phyloP scores from a whole-genome alignment of 2,113 vertebrate genomes.

The Pimephales promelas region DNA sequence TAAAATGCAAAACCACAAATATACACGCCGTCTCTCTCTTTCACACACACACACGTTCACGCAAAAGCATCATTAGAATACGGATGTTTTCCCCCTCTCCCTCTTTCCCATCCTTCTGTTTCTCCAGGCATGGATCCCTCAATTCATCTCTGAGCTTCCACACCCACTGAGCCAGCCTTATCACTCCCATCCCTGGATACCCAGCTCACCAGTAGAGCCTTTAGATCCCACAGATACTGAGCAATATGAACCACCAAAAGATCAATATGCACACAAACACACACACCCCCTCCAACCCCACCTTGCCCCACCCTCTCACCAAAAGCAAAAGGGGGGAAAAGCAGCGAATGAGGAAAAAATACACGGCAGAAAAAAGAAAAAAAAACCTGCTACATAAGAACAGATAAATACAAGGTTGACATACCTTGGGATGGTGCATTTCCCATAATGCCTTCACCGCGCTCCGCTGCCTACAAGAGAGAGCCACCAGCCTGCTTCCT shows the following conservation, averaged over 20 bases:
- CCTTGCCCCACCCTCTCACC: slow-evolving; percentile 55
- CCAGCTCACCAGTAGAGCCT: slow-evolving; percentile 46
- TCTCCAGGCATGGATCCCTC: slow-evolving; percentile 14
- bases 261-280: neutral
- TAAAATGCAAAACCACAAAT: neutral
- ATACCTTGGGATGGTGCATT: slow-evolving; percentile 85
- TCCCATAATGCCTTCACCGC: slow-evolving; percentile 80
- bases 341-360: slow-evolving; percentile 55
- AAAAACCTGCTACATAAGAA: slow-evolving; percentile 67
- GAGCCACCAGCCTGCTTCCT: slow-evolving; percentile 70
- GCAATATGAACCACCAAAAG: slow-evolving; percentile 50
- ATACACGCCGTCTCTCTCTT: neutral
- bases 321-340: slow-evolving; percentile 53
- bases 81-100: slow-evolving; percentile 14
- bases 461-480: slow-evolving; percentile 74
- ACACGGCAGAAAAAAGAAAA: slow-evolving; percentile 28
- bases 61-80: slow-evolving; percentile 11
- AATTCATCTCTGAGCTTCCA: slow-evolving; percentile 54
- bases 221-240: slow-evolving; percentile 57
- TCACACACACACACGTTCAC: neutral
- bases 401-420: slow-evolving; percentile 69
- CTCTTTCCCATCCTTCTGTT: slow-evolving; percentile 44
- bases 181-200: slow-evolving; percentile 47
- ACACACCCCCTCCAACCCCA: slow-evolving; percentile 50
- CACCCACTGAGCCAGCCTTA: slow-evolving; percentile 37